Percentiles rank a stretch among this genome's conserved stretches.
phyloP scores from a whole-genome alignment of 92 coral and sea anemone genomes.

The Epizoanthus fatuus region DNA sequence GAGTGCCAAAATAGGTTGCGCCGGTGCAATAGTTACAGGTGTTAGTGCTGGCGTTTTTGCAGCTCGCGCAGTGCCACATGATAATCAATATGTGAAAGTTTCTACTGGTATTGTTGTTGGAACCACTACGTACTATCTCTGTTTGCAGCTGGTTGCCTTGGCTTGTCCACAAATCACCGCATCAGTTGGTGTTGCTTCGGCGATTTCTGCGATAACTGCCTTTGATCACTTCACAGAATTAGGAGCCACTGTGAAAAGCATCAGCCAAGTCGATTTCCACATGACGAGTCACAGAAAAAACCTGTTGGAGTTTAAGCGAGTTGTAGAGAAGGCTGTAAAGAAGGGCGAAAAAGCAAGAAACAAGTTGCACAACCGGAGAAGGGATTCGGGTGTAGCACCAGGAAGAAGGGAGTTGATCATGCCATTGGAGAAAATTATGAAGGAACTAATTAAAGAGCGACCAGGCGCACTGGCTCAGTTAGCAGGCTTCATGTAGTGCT shows the following conservation, averaged over 20 bases:
- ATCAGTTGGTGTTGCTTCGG: background rate
- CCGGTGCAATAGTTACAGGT: background rate
- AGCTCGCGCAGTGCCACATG: background rate
- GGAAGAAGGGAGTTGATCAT: background rate
- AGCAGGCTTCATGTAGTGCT: too few species aligned
- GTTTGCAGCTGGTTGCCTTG: background rate
- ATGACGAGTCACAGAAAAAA: background rate
- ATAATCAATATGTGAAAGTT: background rate
- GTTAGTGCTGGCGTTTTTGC: background rate
- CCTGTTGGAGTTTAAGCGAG: background rate
- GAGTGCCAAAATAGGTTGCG: background rate
- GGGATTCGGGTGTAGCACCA: background rate
- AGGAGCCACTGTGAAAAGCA: background rate
- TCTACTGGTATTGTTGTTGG: background rate
- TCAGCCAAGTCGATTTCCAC: background rate
- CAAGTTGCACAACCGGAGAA: background rate
- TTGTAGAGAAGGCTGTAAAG: background rate
- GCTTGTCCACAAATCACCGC: background rate
- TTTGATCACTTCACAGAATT: background rate
- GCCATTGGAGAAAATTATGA: background rate
- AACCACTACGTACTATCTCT: background rate
- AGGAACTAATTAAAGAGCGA: background rate
- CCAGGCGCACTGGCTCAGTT: too few species aligned
- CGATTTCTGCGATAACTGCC: background rate
- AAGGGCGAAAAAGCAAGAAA: background rate